Evolutionary conservation across 2,113 vertebrate species (phyloP), one percentile per base, ranked within the genome.

Genomic region (Tonatia bakeri): DNA sequence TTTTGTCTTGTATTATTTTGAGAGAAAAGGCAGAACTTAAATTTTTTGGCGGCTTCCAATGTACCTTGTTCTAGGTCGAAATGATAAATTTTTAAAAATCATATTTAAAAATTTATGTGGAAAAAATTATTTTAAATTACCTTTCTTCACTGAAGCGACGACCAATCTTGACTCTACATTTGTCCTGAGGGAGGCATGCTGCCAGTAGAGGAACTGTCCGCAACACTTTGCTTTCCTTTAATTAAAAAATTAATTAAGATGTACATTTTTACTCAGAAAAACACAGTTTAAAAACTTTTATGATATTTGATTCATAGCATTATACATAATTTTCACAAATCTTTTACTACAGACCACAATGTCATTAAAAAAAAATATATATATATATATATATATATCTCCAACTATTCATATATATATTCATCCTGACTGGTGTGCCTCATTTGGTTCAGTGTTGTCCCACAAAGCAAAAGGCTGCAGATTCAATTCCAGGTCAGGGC

Each of bases 181-280:
- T 99, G 64, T 99, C 99, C 86, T 98, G 98, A n/a, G 99, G 99
- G 5, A 99, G 98, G 97, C 99, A 99, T 22, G 99, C 99, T 50
- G 99, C 98, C 40, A 99, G 98, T 38, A 99, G 98, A 92, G 99
- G 99, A 7, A 99, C 99, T 0, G 99, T 99, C 67, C 99, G 99
- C 88, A 99, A 98, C 0, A 99, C 99, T 96, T 99, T 98, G 96
- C 98, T 99, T 98, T 99, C 99, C 99, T 99, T 95, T 94, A 97
- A 98, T 97, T 90, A 94, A 95, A 94, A 97, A 87, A 69, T 65
- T 83, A 95, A 93, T 85, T 83, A 67, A 79, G 80, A 90, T 43
- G 69, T 20, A 92, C 45, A 67, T 73, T 31, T 97, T 91, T 95
- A 19, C 84, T 86, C 54, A 77, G 2, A 80, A 96, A 67, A 93